Conservation (phyloP, 2,113 vertebrate genomes). For the Cathartes aura region DNA sequence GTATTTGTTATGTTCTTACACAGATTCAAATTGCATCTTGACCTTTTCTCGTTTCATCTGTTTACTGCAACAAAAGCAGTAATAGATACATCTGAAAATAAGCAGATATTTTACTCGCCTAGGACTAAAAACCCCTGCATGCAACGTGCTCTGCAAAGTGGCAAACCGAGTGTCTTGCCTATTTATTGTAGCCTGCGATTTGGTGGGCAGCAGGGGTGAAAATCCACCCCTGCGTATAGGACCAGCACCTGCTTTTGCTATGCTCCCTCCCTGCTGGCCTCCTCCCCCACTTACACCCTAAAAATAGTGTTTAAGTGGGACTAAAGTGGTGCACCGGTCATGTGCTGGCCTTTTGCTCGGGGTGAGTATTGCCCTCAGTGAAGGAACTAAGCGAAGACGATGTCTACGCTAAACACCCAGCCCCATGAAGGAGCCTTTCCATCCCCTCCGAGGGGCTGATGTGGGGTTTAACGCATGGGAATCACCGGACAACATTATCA, state of each 20-base stretch:
- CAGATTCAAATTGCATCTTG: slow-evolving; percentile 75
- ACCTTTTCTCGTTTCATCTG: slow-evolving; percentile 75
- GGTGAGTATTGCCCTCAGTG: not conserved
- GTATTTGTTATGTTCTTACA: slow-evolving; percentile 72
- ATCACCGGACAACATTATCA: not conserved
- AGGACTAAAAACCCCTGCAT: not conserved
- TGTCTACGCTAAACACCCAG: not conserved
- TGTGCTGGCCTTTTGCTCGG: slow-evolving; percentile 37
- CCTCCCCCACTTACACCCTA: slow-evolving; percentile 47
- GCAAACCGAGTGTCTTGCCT: not conserved
- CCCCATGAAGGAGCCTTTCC: not conserved
- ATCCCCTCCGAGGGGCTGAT: not conserved
- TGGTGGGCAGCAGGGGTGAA: not conserved
- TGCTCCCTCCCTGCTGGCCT: not conserved
- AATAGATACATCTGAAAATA: slow-evolving; percentile 51
- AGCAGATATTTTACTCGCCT: slow-evolving; percentile 46
- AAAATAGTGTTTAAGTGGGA: slow-evolving; percentile 63
- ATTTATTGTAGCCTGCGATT: not conserved
- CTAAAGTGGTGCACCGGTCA: slow-evolving; percentile 43
- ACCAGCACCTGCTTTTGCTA: slow-evolving; percentile 43
- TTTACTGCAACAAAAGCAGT: slow-evolving; percentile 73
- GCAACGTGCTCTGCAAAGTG: not conserved
- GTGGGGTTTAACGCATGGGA: not conserved
- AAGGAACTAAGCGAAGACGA: not conserved
- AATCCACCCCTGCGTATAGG: not conserved